Evolutionary conservation across 2,113 vertebrate species (phyloP).

Genomic region (Bujurquina vittata): DNA sequence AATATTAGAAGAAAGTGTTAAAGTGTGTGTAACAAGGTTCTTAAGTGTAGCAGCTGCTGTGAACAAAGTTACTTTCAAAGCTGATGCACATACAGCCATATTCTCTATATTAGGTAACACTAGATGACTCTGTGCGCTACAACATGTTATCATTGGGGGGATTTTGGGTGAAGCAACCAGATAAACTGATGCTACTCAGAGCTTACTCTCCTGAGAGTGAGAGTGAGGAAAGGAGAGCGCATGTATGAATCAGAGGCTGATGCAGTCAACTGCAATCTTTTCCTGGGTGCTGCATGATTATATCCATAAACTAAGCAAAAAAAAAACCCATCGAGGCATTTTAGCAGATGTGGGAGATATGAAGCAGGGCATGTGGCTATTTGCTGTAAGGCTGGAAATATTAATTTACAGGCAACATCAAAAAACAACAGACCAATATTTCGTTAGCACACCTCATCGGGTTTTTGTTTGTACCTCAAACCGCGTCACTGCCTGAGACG

Average conservation of each 20-base stretch:
- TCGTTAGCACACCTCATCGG: background rate
- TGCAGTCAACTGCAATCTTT: conserved; percentile 52
- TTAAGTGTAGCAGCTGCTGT: background rate
- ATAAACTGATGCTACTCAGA: conserved; percentile 3
- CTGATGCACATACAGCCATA: background rate
- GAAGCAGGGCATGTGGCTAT: background rate
- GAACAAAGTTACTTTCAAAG: background rate
- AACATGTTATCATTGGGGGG: background rate
- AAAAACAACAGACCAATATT: conserved; percentile 1
- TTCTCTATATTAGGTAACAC: background rate
- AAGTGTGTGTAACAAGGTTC: background rate
- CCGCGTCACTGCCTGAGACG: background rate
- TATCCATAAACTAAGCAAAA: background rate
- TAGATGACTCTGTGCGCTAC: background rate
- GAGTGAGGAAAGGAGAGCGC: background rate
- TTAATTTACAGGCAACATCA: conserved; percentile 19
- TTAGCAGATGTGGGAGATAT: background rate
- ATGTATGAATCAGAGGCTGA: conserved; percentile 36
- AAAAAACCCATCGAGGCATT: background rate
- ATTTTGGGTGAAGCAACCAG: background rate
- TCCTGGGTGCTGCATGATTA: conserved; percentile 4
- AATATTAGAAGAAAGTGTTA: background rate
- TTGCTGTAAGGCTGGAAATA: background rate
- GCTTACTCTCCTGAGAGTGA: conserved; percentile 20
- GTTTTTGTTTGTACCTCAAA: conserved; percentile 19